Conservation (phyloP, 2,888 invertebrate genomes). For the Cryptosula pallasiana region DNA sequence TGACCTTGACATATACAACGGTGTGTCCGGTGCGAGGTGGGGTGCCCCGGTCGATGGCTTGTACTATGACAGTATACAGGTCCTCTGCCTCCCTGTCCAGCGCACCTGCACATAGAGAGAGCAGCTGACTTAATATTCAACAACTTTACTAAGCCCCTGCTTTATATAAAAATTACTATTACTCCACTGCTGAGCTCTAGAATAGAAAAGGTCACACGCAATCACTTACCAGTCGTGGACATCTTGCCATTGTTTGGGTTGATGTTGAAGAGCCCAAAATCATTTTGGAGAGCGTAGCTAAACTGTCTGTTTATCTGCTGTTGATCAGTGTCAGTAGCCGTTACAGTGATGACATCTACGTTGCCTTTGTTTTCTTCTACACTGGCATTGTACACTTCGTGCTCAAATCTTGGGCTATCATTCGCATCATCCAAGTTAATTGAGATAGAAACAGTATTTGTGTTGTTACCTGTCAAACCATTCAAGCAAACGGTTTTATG, state of each 20-base stretch:
- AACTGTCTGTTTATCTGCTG: conserved; percentile 30
- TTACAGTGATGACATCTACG: conserved; percentile 76
- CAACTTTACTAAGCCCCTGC: too few relatives aligned
- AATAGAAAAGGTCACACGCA: too few relatives aligned
- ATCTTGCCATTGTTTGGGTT: conserved; percentile 75
- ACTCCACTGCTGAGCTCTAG: too few relatives aligned
- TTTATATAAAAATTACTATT: too few relatives aligned
- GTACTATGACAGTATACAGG: conserved; percentile 75
- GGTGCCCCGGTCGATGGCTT: conserved; percentile 56
- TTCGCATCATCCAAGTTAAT: conserved; percentile 92
- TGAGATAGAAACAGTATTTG: conserved; percentile 88
- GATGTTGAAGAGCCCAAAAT: conserved; percentile 62
- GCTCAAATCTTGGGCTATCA: conserved; percentile 88
- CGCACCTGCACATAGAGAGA: too few relatives aligned
- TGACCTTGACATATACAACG: conserved; percentile 70
- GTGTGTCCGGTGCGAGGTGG: conserved; percentile 63
- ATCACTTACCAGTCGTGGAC: conserved; percentile 67
- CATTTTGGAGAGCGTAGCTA: conserved; percentile 15
- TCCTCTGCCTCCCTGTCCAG: conserved; percentile 40
- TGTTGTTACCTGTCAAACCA: conserved; percentile 74
- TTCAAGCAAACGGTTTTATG: too few relatives aligned
- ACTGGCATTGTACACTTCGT: conserved; percentile 68
- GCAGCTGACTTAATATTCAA: too few relatives aligned
- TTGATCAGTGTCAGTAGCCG: conserved; percentile 60
- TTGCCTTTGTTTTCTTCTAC: conserved; percentile 82